phyloP scores from a whole-genome alignment of 2,888 invertebrate genomes.

The Diplazon laetatorius region DNA sequence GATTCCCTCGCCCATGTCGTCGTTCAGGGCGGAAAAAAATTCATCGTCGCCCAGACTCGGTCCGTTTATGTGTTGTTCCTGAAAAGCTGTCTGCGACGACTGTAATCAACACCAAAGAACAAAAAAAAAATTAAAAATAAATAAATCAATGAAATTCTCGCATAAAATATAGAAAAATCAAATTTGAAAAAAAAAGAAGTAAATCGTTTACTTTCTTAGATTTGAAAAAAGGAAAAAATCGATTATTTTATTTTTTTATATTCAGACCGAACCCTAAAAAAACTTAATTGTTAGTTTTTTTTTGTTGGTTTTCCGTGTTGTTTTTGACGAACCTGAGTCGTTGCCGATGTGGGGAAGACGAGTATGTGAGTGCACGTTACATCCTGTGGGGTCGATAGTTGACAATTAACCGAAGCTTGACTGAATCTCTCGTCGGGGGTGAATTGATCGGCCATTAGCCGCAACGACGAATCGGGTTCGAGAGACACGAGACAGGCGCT shows the following conservation, averaged over 20 bases:
- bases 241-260: too few species aligned
- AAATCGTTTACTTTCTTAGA: too few species aligned
- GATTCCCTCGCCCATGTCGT: slow-evolving; percentile 87
- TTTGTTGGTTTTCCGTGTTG: too few species aligned
- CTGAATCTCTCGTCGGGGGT: slow-evolving; percentile 97
- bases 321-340: slow-evolving; percentile 91
- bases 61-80: slow-evolving; percentile 87
- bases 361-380: slow-evolving; percentile 98
- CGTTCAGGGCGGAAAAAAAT: slow-evolving; percentile 86
- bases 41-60: slow-evolving; percentile 88
- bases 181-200: too few species aligned
- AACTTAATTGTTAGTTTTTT: too few species aligned
- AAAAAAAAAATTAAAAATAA: too few species aligned
- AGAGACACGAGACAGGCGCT: slow-evolving; percentile 99
- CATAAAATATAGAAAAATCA: too few species aligned
- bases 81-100: slow-evolving; percentile 89
- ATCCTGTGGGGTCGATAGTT: slow-evolving; percentile 97
- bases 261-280: too few species aligned
- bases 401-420: slow-evolving; percentile 93
- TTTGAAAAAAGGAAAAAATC: too few species aligned
- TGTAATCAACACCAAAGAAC: too few species aligned
- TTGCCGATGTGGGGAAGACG: slow-evolving; percentile 98
- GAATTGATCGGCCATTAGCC: slow-evolving; percentile 97
- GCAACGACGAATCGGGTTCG: slow-evolving; percentile 92
- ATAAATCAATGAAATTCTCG: too few species aligned